Evolutionary conservation across 2,113 vertebrate genomes (phyloP), one percentile per base, ranked within the genome.

Genomic region (Erpornis zantholeuca): DNA sequence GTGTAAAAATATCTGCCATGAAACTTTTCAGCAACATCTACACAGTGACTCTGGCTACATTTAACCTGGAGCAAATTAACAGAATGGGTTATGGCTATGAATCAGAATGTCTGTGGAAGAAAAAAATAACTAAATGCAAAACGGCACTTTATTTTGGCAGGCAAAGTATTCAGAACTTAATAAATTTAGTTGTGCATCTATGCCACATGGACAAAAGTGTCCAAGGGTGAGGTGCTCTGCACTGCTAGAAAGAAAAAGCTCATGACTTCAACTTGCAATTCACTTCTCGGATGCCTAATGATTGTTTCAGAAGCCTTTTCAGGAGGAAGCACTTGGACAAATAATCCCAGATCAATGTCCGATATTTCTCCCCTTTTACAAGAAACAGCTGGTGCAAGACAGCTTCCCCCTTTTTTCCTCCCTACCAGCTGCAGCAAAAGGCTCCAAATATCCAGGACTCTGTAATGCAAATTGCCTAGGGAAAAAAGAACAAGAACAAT

Each of bases 1-100:
- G 64, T 49, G 93, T 91, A 97, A 71, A 95, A 97, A 69, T 80
- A 96, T 70, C 82, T 89, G 89, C 94, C 96, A 96, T 90, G 45
- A 97, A 97, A 93, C 88, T 94, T 88, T 86, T 96, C 73, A 93
- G 77, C 25, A 44, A 44, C 23, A 66, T 60, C 90, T 75, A 68
- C 82, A 57, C 65, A 93, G 84, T 52, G 92, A 95, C 82, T 72
- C 84, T 73, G 84, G 94, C 90, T 49, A 52, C 86, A 95, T 91
- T 85, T 91, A 95, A 76, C 91, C 76, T 50, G 35, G 14, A 87
- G 44, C 13, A 73, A 89, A 79, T 24, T 52, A 61, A 75, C 31
- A 79, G 66, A 77, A 78, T 15, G 3, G 49, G 61, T 69, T 79
- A 81, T 4, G n/a, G 42, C 91, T 65, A 44, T 71, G 86, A 91